Base-by-base conservation (phyloP, 2,888 invertebrate species). In the Tanypteryx hageni region DNA sequence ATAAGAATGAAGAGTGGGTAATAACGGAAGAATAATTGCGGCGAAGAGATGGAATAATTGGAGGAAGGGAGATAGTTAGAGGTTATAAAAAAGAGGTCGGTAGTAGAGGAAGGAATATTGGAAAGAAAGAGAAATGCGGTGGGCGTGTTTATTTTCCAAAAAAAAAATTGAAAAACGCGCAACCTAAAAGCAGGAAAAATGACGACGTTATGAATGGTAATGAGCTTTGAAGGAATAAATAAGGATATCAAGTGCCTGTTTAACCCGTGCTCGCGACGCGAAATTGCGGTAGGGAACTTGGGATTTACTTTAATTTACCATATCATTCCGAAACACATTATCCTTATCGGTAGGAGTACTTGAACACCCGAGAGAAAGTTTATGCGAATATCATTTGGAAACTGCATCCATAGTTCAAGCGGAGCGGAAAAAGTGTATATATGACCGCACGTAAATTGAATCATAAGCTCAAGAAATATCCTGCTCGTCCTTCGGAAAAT, bases 171-270 rank as follows among this genome's bases (percentile, higher is more conserved):
- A 64, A 89, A 89, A 89, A 89, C 64, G 64, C 89, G 44, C 89
- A 64, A 89, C 89, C 89, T 89, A 64, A 44, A 89, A 89, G 61
- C 89, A 89, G 44, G 22, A 64, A 68, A 64, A 61, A 89, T 56
- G 64, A 27, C n/a, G 18, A 27, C 68, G 68, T 89, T 89, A 89
- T 89, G 89, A 64, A 89, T 89, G 89, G 64, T 89, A 89, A 89
- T 89, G 89, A 89, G 89, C 89, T 89, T 89, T 89, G 64, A 89
- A 89, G 89, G 89, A 89, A 89, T 89, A 89, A 89, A 89, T 89
- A 89, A 89, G 89, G 89, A 64, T 89, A 89, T 61, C 61, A 68
- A 89, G 89, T 68, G 89, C 44, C 89, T 64, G 89, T 89, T 64
- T 89, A 89, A 89, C 89, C 89, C 18, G 31, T 89, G 89, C 64